These are phyloP conservation scores for Sparus aurata DNA, from an alignment of 2,797 vertebrate species.

Conservation along the genomic window DNA sequence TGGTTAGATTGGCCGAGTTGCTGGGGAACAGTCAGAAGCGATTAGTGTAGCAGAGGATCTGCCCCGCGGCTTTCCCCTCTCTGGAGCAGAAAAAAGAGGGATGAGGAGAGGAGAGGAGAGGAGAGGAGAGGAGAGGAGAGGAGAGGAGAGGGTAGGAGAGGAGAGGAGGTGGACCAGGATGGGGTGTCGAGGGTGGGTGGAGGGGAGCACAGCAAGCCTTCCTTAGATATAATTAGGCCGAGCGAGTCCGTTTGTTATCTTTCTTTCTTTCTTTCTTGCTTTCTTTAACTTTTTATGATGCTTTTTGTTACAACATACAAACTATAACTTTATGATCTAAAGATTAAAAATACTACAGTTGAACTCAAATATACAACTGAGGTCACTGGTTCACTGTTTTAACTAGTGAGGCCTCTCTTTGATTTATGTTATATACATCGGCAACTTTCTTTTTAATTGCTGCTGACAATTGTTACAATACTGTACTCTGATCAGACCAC, in stretches of 20 bases:
- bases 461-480: not conserved
- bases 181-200: constrained; percentile 5
- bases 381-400: not conserved
- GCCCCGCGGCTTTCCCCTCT: constrained; percentile 78
- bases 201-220: constrained; percentile 22
- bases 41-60: constrained; percentile 82
- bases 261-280: constrained; percentile 6
- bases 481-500: not conserved
- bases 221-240: constrained; percentile 52
- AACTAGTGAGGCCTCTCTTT: not conserved
- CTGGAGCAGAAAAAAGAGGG: constrained; percentile 64
- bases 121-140: not conserved
- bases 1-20: constrained; percentile 78
- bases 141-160: too few relatives aligned
- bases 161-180: constrained; percentile 33
- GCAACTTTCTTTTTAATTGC: not conserved
- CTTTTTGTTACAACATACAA: not conserved
- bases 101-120: constrained; percentile 18
- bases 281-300: not conserved
- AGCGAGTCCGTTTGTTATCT: constrained; percentile 2
- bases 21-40: constrained; percentile 83
- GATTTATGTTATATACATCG: not conserved
- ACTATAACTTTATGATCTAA: not conserved
- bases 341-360: constrained; percentile 3
- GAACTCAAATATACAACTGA: not conserved